phyloP scores from a whole-genome alignment of 2,888 invertebrate genomes.

The Ptychoptera contaminata region DNA sequence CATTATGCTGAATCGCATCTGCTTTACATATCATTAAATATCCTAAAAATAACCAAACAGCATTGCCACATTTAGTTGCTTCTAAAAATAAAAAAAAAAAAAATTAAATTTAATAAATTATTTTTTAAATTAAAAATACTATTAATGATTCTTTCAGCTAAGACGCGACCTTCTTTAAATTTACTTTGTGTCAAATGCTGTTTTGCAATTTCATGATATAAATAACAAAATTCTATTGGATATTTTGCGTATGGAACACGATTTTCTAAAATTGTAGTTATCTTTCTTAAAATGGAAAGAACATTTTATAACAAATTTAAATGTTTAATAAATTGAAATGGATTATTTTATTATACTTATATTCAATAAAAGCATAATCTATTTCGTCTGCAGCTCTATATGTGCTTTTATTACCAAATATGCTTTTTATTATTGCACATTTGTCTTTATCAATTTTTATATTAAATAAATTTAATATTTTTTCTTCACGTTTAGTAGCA shows the following conservation, averaged over 20 bases:
- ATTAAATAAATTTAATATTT: conserved; percentile 13
- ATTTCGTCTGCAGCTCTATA: conserved; percentile 13
- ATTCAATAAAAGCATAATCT: conserved; percentile 12
- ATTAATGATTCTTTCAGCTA: neutral
- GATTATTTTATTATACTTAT: neutral
- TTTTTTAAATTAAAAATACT: neutral
- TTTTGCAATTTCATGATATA: conserved; percentile 19
- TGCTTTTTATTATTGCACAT: conserved; percentile 1
- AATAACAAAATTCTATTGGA: conserved; percentile 19
- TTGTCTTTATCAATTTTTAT: conserved; percentile 8
- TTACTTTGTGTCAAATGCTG: conserved; percentile 13
- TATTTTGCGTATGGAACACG: conserved; percentile 18
- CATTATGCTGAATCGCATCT: conserved; percentile 20
- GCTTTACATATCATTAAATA: conserved; percentile 20
- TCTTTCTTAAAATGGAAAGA: neutral
- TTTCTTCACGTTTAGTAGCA: conserved; percentile 12
- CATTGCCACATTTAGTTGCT: conserved; percentile 17
- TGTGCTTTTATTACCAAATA: conserved; percentile 21
- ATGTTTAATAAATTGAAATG: neutral
- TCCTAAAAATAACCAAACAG: conserved; percentile 20
- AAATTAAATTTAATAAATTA: conserved; percentile 6
- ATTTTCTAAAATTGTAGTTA: conserved; percentile 9
- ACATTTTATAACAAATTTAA: neutral
- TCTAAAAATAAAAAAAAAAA: conserved; percentile 11
- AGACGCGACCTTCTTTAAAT: neutral